Evolutionary conservation across 1,140 invertebrate genomes (phyloP), one percentile per base, ranked within the genome.

Genomic region (Drosophila cardini): DNA sequence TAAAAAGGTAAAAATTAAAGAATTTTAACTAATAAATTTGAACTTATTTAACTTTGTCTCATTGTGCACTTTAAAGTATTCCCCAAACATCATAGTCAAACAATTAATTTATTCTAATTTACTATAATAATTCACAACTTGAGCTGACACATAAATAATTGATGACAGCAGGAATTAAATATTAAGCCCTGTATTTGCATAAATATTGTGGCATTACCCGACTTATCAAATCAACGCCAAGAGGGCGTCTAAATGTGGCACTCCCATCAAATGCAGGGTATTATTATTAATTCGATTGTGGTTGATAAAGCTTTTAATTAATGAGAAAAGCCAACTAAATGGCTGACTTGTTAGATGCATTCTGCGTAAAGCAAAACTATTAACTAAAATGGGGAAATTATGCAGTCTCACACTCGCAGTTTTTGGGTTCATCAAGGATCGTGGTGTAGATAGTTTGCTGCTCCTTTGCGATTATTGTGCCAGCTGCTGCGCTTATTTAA

Each of bases 401-500:
- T 86, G 79, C 82, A 86, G 64, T 36, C 45, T 69, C 83, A 82
- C 68, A 86, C 50, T 45, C 43, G 48, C 21, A 26, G 2, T 5
- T 26, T 7, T 2, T 16, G 53, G 3, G 7, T 32, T 34, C 10
- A 46, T 42, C 50, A 40, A 34, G 57, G 67, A 13, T 46, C 21
- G 15, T 56, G 18, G 45, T 30, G 42, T 73, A 62, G 21, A 21
- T 46, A 43, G n/a, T 38, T 11, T 77, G 67, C 64, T 57, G 67
- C 46, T 75, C 48, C 48, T 64, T 26, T 26, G 53, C 52, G 21
- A 61, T 63, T 36, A 64, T 42, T 43, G 21, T 64, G 55, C 43
- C 62, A 72, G 72, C 13, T 50, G 64, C 80, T 84, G 76, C 81
- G 76, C 70, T 87, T 89, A 89, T 90, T 90, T 89, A 75, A 89